Evolutionary conservation across 2,797 vertebrate species (phyloP).

Genomic region (Xiphorhynchus erythropygius): DNA sequence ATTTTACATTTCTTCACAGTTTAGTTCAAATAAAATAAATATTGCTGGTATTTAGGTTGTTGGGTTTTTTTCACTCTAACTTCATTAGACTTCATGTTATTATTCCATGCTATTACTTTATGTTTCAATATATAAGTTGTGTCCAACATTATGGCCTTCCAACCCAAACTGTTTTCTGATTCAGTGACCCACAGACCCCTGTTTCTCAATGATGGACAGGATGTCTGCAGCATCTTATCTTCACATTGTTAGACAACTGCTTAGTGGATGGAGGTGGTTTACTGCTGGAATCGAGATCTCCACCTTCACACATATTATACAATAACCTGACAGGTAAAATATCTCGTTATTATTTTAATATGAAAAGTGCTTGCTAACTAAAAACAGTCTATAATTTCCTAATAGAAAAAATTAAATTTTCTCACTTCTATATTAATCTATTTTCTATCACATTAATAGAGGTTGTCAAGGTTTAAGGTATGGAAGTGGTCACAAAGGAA

Average conservation of each 20-base stretch:
- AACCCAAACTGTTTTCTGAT: background rate
- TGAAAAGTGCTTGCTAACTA: background rate
- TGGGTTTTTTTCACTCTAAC: background rate
- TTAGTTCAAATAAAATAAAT: background rate
- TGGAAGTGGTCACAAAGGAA: background rate
- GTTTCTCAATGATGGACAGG: rapidly evolving
- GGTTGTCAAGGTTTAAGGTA: background rate
- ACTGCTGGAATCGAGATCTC: background rate
- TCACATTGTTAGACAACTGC: rapidly evolving
- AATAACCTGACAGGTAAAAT: background rate
- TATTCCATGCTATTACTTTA: background rate
- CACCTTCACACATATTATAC: background rate
- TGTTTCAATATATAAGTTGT: background rate
- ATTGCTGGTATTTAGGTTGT: background rate
- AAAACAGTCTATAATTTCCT: background rate
- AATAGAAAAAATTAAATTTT: background rate
- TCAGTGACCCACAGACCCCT: background rate
- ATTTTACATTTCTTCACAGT: background rate
- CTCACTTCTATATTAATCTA: background rate
- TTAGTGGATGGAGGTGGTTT: background rate
- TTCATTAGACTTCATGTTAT: background rate
- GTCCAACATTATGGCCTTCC: background rate
- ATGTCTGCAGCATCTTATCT: background rate
- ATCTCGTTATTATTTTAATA: background rate
- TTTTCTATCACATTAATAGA: background rate